These are phyloP conservation scores for Oeneis ivallda DNA, from an alignment of 2,888 invertebrate species.

Conservation along the genomic window DNA sequence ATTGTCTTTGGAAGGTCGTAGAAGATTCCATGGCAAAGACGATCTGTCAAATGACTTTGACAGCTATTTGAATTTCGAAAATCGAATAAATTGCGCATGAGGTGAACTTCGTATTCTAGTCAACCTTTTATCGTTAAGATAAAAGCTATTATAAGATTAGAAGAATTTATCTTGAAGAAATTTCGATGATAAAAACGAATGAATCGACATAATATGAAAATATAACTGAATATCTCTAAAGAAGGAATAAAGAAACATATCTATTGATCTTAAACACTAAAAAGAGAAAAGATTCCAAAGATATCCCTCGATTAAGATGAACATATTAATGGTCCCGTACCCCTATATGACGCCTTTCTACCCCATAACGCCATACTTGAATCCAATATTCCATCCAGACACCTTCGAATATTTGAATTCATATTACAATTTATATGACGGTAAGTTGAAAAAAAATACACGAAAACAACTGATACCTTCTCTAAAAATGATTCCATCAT, in stretches of 20 bases:
- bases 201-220: slow-evolving; percentile 1
- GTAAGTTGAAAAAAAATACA: slow-evolving; percentile 58
- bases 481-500: too few relatives aligned
- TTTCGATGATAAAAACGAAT: slow-evolving; percentile 10
- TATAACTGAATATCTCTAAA: background rate
- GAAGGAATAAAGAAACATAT: slow-evolving; percentile 1
- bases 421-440: slow-evolving; percentile 69
- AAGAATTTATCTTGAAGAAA: slow-evolving; percentile 2
- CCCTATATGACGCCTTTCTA: slow-evolving; percentile 53
- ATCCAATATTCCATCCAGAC: slow-evolving; percentile 58
- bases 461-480: too few relatives aligned
- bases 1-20: slow-evolving; percentile 46
- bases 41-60: slow-evolving; percentile 18
- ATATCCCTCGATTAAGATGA: slow-evolving; percentile 26
- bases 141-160: slow-evolving; percentile 14
- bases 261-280: background rate
- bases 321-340: slow-evolving; percentile 22
- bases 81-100: slow-evolving; percentile 1
- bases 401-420: slow-evolving; percentile 55
- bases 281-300: background rate
- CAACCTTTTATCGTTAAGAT: slow-evolving; percentile 16
- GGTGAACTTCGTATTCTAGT: slow-evolving; percentile 1
- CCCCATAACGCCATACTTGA: slow-evolving; percentile 59
- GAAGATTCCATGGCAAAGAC: slow-evolving; percentile 45
- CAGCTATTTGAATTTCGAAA: slow-evolving; percentile 13